Base-by-base conservation (phyloP, 2,888 invertebrate genomes). In the Quadroppia sp. region DNA sequence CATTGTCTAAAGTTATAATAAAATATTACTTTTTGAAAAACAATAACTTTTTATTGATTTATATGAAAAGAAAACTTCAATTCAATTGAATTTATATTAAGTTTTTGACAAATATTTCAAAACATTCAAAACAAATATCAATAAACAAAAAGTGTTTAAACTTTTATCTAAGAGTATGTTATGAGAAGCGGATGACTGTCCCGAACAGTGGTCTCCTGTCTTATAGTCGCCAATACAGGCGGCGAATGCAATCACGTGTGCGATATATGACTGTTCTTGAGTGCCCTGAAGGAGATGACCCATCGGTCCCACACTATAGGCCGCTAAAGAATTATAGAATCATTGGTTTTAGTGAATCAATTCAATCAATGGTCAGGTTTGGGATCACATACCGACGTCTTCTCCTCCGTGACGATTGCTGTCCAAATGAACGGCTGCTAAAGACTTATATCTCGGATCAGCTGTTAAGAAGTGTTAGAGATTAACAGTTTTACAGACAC, bases 361-460 rank as follows among this genome's bases (percentile, higher is more conserved):
- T 50, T 23, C 23, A 53, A 53, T 23, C 9, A 53, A 53, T 53
- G 17, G 6, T 4, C 9, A 23, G 13, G 2, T 53, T 23, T n/a
- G 9, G 1, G 7, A 1, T 45, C 11, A 25, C 71, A 42, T 42
- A 73, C 73, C 73, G 11, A 81, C 80, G 69, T 81, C 80, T 75
- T 81, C 79, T 2, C 83, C 84, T 7, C 81, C 82, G 76, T 84
- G 84, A 0, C 82, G 82, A 76, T 83, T 83, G 15, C 77, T 76
- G 13, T 73, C 48, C 42, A 74, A 42, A 0, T 76, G 78, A 3
- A 80, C 75, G 4, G 78, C 76, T 15, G 79, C 77, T 48, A 78
- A 77, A 45, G 79, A 80, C 9, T 76, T 74, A 59, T 74, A 72
- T 17, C 20, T 32, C 1, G 36, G 23, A 42, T 42, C 45, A 2